phyloP scores from a whole-genome alignment of 1,140 invertebrate genomes.

The Tribolium madens region DNA sequence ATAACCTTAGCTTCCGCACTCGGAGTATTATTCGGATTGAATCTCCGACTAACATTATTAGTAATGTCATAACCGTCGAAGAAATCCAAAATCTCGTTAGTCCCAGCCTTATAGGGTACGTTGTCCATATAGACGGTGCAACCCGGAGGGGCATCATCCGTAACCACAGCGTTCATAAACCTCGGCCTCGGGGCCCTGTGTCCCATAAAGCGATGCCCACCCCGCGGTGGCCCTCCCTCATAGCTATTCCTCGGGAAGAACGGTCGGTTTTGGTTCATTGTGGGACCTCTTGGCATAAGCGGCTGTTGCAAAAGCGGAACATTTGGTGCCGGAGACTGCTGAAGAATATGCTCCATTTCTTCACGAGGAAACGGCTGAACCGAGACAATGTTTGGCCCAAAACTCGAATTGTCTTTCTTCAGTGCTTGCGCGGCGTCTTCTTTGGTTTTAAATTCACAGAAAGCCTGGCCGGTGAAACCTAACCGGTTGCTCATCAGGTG shows the following conservation, averaged over 20 bases:
- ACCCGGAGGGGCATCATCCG: constrained; percentile 76
- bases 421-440: constrained; percentile 79
- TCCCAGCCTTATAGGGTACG: constrained; percentile 85
- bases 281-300: not conserved
- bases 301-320: not conserved
- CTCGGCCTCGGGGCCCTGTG: constrained; percentile 22
- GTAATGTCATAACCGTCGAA: constrained; percentile 82
- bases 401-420: constrained; percentile 76
- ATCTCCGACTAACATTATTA: constrained; percentile 83
- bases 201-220: constrained; percentile 16
- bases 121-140: constrained; percentile 88
- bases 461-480: constrained; percentile 82
- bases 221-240: constrained; percentile 14
- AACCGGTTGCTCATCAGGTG: constrained; percentile 77
- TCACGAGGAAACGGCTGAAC: constrained; percentile 76
- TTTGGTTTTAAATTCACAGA: constrained; percentile 82
- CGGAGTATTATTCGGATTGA: constrained; percentile 85
- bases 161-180: constrained; percentile 57
- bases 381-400: constrained; percentile 75
- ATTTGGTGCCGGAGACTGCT: constrained; percentile 16
- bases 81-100: constrained; percentile 89
- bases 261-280: constrained; percentile 29
- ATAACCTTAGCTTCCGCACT: constrained; percentile 91
- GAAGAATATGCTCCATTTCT: constrained; percentile 66
- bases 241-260: constrained; percentile 44